Evolutionary conservation across 1,140 invertebrate genomes (phyloP), one percentile per base, ranked within the genome.

Genomic region (Penaeus indicus): DNA sequence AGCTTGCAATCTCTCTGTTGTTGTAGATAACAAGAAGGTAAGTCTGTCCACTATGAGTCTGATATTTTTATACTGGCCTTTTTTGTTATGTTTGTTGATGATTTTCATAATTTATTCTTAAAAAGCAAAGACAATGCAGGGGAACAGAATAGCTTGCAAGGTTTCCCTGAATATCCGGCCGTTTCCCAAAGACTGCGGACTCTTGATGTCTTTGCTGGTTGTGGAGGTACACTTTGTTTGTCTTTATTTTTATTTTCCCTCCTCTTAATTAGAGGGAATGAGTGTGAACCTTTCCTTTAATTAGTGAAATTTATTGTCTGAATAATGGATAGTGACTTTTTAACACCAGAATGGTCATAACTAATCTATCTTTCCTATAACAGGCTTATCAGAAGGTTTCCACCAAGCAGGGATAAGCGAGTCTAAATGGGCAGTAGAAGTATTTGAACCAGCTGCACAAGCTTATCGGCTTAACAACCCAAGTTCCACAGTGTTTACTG

Each of bases 191-290:
- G 94, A 75, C 92, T 97, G 38, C 93, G 93, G 91, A 95, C 95
- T 64, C 93, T 98, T 81, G 97, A 98, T 92, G 95, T 98, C n/a
- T 98, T 98, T 93, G 96, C 97, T 90, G 97, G 97, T 1, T 97
- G 97, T 93, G 97, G 97, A 80, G 97, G 89, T 90, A 38, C 67
- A 67, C 27, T 11, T 84, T 83, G 42, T 3, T 27, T 42, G 47
- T 13, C 38, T 38, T 13, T 79, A 1, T 79, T 42, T 38, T 2
- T 79, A 3, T 32, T 61, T 54, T 42, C 3, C 7, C 38, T 4
- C 38, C 38, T 42, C 7, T 42, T 8, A 42, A 42, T 42, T 42
- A 42, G 38, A 42, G 38, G 38, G 4, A 8, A 8, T 42, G 0
- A 7, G 38, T 42, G 10, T 2, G 2, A 54, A 16, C 8, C 10